These are phyloP conservation scores for Phrynocephalus versicolor DNA, from an alignment of 2,113 vertebrate species.

Conservation along the genomic window DNA sequence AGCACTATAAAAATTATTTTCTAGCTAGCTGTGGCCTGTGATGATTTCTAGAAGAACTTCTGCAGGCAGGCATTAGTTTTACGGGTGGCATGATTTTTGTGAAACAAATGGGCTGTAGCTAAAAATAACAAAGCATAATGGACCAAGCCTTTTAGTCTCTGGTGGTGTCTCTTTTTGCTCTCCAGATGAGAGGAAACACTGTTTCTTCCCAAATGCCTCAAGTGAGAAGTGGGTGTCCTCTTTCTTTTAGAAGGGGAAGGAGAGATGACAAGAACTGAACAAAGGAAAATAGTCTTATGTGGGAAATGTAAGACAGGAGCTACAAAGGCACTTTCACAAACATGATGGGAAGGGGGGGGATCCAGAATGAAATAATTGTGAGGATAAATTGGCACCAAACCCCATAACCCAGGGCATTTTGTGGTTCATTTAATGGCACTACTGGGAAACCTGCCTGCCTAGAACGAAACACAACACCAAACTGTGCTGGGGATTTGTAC, in stretches of 20 bases:
- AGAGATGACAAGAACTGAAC: background rate
- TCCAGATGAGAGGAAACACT: conserved; percentile 17
- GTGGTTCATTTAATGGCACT: too few species aligned
- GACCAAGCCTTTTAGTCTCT: conserved; percentile 14
- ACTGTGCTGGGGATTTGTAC: too few species aligned
- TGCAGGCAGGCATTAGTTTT: background rate
- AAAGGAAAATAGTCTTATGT: background rate
- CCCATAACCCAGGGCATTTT: too few species aligned
- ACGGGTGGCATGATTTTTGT: conserved; percentile 4
- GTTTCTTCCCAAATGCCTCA: conserved; percentile 16
- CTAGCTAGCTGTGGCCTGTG: background rate
- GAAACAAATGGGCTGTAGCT: background rate
- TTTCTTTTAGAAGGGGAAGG: conserved; percentile 9
- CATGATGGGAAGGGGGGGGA: background rate
- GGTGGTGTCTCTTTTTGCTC: conserved; percentile 15
- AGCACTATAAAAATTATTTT: background rate
- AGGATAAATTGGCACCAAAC: too few species aligned
- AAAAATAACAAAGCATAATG: conserved; percentile 31
- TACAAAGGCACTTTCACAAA: background rate
- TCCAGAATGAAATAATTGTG: background rate
- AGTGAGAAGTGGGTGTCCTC: conserved; percentile 12
- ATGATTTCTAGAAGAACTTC: conserved; percentile 8
- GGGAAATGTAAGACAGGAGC: background rate
- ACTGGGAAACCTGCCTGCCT: too few species aligned
- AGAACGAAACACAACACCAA: too few species aligned